These are phyloP conservation scores for Aethes cnicana DNA, from an alignment of 2,888 invertebrate species.

Conservation along the genomic window DNA sequence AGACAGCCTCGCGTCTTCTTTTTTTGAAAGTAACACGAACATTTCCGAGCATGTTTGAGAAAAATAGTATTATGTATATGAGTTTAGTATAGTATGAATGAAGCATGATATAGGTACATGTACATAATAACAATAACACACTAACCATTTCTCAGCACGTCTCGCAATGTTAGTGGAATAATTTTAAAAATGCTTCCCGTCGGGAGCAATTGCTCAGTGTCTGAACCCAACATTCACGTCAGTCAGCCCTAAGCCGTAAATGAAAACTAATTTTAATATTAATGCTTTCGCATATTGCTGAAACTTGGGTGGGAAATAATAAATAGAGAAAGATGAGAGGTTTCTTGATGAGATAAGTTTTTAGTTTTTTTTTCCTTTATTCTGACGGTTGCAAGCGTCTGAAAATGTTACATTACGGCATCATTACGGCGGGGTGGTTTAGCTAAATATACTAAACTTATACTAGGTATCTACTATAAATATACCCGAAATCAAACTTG, in stretches of 20 bases:
- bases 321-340: constrained; percentile 14
- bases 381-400: not conserved
- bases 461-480: no score
- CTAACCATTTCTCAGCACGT: constrained; percentile 4
- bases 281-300: constrained; percentile 30
- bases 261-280: constrained; percentile 37
- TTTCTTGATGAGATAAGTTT: constrained; percentile 1
- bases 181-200: constrained; percentile 20
- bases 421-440: not conserved
- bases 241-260: constrained; percentile 29
- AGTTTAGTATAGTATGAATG: no score
- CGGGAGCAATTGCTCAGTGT: constrained; percentile 32
- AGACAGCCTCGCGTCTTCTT: no score
- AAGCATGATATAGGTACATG: no score
- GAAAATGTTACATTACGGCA: not conserved
- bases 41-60: no score
- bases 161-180: constrained; percentile 21
- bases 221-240: constrained; percentile 16
- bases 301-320: constrained; percentile 10
- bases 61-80: no score
- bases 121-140: no score
- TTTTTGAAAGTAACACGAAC: no score
- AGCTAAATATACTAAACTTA: not conserved
- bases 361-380: not conserved
- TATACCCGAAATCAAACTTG: not conserved